phyloP scores from a whole-genome alignment of 2,797 vertebrate genomes.

The Acanthurus leucopareius region DNA sequence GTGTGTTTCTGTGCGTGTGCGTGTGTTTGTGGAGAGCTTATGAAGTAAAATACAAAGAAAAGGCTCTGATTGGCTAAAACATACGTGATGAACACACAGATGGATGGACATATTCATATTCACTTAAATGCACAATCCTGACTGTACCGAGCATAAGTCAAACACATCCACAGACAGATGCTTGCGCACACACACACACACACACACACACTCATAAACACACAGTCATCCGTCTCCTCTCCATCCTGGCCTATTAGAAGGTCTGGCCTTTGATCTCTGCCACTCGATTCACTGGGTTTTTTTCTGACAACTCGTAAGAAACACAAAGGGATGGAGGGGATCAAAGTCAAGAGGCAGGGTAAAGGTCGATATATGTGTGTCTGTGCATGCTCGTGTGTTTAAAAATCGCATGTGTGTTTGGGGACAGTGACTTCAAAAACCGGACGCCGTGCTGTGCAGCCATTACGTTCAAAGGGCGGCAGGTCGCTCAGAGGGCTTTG shows the following conservation, averaged over 20 bases:
- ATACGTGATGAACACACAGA: constrained; percentile 11
- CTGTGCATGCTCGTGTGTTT: constrained; percentile 52
- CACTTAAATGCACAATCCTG: constrained; percentile 15
- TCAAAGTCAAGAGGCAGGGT: constrained; percentile 90
- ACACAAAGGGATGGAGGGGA: constrained; percentile 86
- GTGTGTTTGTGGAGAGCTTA: not conserved
- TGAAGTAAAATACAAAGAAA: constrained; percentile 16
- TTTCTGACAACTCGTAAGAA: constrained; percentile 88
- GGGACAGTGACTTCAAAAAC: constrained; percentile 83
- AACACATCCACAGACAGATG: constrained; percentile 28
- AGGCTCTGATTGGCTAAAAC: constrained; percentile 25
- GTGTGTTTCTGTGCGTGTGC: constrained; percentile 24
- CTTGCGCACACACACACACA: constrained; percentile 54
- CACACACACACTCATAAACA: constrained; percentile 55
- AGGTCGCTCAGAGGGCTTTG: constrained; percentile 71
- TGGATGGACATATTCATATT: constrained; percentile 46
- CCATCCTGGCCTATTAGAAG: constrained; percentile 85
- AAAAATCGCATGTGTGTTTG: constrained; percentile 62
- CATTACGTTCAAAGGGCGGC: constrained; percentile 82
- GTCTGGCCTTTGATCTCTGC: constrained; percentile 92
- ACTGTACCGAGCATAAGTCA: constrained; percentile 29
- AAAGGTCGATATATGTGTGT: constrained; percentile 82
- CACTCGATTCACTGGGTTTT: constrained; percentile 85
- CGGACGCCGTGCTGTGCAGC: constrained; percentile 73
- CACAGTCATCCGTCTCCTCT: constrained; percentile 78